Base-by-base conservation (phyloP, 2,113 vertebrate species). In the mouse (Mus musculus) region DNA sequence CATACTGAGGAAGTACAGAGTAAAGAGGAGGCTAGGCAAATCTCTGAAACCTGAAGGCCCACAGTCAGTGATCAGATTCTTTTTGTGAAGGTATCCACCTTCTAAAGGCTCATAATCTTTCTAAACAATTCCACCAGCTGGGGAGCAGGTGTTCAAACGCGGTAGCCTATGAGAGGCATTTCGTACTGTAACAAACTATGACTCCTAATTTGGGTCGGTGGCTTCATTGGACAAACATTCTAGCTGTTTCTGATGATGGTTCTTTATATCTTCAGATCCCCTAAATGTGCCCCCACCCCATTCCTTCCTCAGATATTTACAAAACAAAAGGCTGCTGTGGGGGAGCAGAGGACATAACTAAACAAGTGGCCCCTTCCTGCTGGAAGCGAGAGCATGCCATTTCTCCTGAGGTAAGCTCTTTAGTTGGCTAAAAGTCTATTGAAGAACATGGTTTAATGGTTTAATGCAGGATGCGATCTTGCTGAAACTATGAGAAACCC, bases 351-450 rank as follows among this genome's bases (percentile, higher is more conserved):
- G n/a, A 33, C 22, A 67, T n/a, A 46, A 46, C 16, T 10, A 80
- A 56, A 36, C 14, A n/a, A 49, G 5, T 81, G 2, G 30, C 12
- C 7, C 5, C 3, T 30, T 69, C 39, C 12, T 26, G 67, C 8
- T 10, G 7, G n/a, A 67, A 52, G 46, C 49, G 24, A 36, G 3
- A 7, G 7, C 13, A 19, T n/a, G 24, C 17, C 12, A 0, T 63
- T 69, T 61, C 80, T 76, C 36, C 36, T 22, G 10, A 3, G 14
- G 49, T 2, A 46, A 87, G 10, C n/a, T 54, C 2, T 33, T 82
- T 26, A 75, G 16, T 39, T 59, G 54, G 3, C 46, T 33, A 72
- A 22, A 46, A 56, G 26, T 11, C 20, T 49, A 59, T 56, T 49
- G 65, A 19, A 39, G 10, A 14, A 33, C 78, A 30, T 42, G 17